Conservation (phyloP, 2,797 vertebrate species). For the Malurus leucopterus region DNA sequence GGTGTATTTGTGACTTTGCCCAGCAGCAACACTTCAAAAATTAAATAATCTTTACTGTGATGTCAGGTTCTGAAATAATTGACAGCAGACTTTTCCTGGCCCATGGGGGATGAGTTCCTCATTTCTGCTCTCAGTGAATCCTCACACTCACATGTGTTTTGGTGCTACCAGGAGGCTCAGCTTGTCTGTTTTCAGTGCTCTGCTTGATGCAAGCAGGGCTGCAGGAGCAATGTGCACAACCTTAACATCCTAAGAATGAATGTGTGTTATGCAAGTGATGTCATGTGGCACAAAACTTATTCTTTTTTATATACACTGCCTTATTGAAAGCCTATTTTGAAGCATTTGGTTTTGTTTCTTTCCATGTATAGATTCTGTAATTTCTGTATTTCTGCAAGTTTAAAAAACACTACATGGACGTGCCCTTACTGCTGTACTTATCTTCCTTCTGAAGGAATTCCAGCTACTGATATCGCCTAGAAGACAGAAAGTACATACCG, state of each 20-base stretch:
- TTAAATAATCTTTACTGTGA: not conserved
- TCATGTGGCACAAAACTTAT: not conserved
- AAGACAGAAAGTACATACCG: conserved; percentile 52
- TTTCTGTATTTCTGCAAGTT: conserved; percentile 55
- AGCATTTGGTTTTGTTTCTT: not conserved
- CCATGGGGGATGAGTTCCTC: not conserved
- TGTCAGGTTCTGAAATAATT: not conserved
- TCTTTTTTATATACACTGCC: not conserved
- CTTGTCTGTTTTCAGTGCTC: not conserved
- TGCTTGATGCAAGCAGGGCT: not conserved
- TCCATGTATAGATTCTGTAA: conserved; percentile 52
- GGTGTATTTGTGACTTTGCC: not conserved
- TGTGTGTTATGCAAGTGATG: not conserved
- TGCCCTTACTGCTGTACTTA: conserved; percentile 58
- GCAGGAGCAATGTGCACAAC: not conserved
- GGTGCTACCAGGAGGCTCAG: not conserved
- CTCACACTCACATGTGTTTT: not conserved
- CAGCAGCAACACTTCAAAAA: not conserved
- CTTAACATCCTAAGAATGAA: not conserved
- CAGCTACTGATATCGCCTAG: conserved; percentile 50
- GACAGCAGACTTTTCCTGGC: not conserved
- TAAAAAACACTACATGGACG: conserved; percentile 38
- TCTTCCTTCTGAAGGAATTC: conserved; percentile 60
- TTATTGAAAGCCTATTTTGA: not conserved
- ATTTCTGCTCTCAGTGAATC: not conserved